phyloP scores from a whole-genome alignment of 2,888 invertebrate species.

The Theretra japonica region DNA sequence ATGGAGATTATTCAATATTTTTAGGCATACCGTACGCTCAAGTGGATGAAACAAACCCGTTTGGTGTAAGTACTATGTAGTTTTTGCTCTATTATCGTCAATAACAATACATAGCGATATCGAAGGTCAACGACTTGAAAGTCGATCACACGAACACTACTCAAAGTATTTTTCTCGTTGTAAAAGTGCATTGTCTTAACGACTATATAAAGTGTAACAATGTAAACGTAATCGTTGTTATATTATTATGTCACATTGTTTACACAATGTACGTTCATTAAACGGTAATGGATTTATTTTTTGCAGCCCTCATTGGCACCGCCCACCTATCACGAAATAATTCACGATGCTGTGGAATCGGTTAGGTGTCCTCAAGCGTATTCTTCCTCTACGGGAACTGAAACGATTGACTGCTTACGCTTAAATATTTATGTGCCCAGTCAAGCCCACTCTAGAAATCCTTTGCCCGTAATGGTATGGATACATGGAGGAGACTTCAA shows the following conservation, averaged over 20 bases:
- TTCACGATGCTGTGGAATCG: conserved; percentile 68
- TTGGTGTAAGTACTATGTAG: conserved; percentile 68
- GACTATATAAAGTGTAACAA: neutral
- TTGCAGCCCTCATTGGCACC: conserved; percentile 64
- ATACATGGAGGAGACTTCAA: conserved; percentile 73
- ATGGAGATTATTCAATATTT: conserved; percentile 73
- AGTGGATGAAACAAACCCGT: conserved; percentile 69
- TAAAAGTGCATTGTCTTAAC: conserved; percentile 26
- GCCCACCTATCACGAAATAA: conserved; percentile 59
- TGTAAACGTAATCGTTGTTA: conserved; percentile 1
- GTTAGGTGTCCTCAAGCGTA: conserved; percentile 68
- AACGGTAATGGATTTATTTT: conserved; percentile 25
- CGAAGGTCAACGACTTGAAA: conserved; percentile 19
- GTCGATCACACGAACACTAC: conserved; percentile 15
- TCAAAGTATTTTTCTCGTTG: conserved; percentile 21
- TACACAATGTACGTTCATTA: conserved; percentile 12
- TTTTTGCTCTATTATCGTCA: conserved; percentile 21
- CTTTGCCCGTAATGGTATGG: conserved; percentile 75
- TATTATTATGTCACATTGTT: conserved; percentile 7
- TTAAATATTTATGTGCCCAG: conserved; percentile 85
- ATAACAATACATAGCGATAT: conserved; percentile 19
- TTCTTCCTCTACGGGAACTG: conserved; percentile 37
- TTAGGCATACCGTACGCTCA: conserved; percentile 75
- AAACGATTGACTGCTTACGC: conserved; percentile 85
- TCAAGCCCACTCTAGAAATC: conserved; percentile 62